These are phyloP conservation scores for Tiaroga cobitis DNA, from an alignment of 2,797 vertebrate genomes.

Conservation along the genomic window DNA sequence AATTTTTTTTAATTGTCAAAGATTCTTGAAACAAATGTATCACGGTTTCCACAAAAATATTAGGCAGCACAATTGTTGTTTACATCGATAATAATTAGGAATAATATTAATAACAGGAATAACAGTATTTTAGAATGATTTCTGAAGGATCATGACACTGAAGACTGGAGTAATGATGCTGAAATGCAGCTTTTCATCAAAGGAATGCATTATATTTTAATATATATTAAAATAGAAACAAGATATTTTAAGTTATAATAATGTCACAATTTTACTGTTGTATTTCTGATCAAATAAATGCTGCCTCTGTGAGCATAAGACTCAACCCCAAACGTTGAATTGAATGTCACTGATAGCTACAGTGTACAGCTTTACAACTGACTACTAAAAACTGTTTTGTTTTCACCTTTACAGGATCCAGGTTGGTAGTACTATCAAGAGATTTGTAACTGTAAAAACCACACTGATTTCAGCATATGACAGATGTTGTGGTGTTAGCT, in stretches of 20 bases:
- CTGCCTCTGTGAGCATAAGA: not conserved
- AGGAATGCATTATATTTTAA: not conserved
- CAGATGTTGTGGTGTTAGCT: slow-evolving; percentile 24
- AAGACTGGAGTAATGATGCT: not conserved
- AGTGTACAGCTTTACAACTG: not conserved
- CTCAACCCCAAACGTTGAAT: not conserved
- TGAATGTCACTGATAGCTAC: not conserved
- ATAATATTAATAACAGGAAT: not conserved
- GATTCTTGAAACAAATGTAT: not conserved
- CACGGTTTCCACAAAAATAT: not conserved
- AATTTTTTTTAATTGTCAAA: not conserved
- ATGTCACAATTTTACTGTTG: not conserved
- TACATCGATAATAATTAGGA: not conserved
- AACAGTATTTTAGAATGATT: not conserved
- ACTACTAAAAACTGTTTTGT: slow-evolving; percentile 17
- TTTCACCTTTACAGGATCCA: slow-evolving; percentile 12
- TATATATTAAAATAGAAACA: not conserved
- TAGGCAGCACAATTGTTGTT: not conserved
- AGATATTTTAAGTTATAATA: not conserved
- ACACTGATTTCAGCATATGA: slow-evolving; percentile 29
- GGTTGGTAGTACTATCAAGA: not conserved
- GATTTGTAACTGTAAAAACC: slow-evolving; percentile 25
- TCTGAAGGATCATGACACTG: not conserved
- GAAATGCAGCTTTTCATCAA: too few relatives aligned
- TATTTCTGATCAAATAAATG: not conserved